Base-by-base conservation (phyloP, 2,888 invertebrate genomes). In the Molorchus minor region DNA sequence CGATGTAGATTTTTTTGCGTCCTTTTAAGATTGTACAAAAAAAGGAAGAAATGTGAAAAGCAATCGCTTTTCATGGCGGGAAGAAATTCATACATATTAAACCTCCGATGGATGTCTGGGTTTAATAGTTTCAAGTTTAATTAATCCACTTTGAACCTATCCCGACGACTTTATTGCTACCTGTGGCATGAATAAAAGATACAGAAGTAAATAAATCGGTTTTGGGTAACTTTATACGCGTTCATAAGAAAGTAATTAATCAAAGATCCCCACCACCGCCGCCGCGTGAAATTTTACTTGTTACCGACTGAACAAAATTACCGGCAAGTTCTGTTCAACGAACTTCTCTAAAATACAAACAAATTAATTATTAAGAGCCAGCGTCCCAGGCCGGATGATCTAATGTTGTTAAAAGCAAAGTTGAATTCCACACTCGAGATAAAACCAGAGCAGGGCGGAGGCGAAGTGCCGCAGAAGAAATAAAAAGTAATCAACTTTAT, bases 371-470 rank as follows among this genome's bases (percentile, higher is more conserved):
- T 58, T 58, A 53, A 58, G 52, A 35, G 25, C 25, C 52, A 46
- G 46, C 41, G 40, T 45, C 38, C 45, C 29, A 40, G 54, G 36
- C 44, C 49, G 57, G 25, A 29, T 41, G 29, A 17, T 52, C 17
- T 61, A 64, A 64, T 64, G 58, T 56, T 59, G 59, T 64, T 65
- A 66, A 66, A 67, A 69, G 64, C 64, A 64, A 64, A 64, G 64
- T 64, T 64, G 52, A 58, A 61, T 53, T 64, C 58, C 61, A 12
- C 51, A 29, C 47, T 36, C 25, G 33, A 16, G 40, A 12, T 16
- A 36, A 38, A 38, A 47, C 41, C 21, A 41, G 35, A 40, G 21
- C 49, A 21, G 30, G 7, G 30, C 13, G 25, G 17, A 45, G 7
- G 30, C 13, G 25, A 43, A 30, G 19, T 20, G 40, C 19, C 17